Evolutionary conservation across 2,113 vertebrate species (phyloP).

Genomic region (Apteryx owenii): DNA sequence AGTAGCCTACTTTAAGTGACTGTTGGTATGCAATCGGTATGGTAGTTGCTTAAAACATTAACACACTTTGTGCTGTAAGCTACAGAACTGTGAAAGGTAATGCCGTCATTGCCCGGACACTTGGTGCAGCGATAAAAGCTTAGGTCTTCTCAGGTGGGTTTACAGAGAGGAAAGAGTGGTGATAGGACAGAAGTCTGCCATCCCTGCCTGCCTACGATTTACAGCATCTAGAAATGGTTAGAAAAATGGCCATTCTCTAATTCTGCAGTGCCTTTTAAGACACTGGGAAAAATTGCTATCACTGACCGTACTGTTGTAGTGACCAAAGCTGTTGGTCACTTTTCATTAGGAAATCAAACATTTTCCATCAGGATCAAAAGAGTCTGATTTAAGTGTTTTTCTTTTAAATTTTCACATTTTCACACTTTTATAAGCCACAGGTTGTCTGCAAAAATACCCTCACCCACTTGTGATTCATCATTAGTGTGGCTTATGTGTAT

Average conservation of each 20-base stretch:
- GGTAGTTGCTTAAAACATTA: neutral
- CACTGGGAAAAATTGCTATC: accelerated
- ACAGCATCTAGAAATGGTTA: neutral
- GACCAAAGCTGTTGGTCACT: neutral
- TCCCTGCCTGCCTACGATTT: neutral
- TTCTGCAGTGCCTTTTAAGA: neutral
- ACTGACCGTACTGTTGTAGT: accelerated
- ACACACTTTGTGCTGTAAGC: neutral
- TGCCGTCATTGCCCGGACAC: neutral
- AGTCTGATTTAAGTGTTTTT: neutral
- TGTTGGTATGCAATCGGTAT: neutral
- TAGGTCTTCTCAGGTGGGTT: neutral
- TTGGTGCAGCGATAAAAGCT: neutral
- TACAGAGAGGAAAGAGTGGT: neutral
- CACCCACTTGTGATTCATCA: neutral
- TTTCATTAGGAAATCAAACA: neutral
- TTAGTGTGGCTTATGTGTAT: neutral
- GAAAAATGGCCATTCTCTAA: neutral
- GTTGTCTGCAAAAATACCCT: neutral
- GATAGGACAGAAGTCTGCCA: neutral
- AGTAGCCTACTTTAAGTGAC: neutral
- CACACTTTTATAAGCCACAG: neutral
- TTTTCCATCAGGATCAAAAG: neutral
- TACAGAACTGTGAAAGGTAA: neutral
- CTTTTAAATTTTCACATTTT: neutral